phyloP scores from a whole-genome alignment of 2,888 invertebrate genomes.

The Epirrita christyi region DNA sequence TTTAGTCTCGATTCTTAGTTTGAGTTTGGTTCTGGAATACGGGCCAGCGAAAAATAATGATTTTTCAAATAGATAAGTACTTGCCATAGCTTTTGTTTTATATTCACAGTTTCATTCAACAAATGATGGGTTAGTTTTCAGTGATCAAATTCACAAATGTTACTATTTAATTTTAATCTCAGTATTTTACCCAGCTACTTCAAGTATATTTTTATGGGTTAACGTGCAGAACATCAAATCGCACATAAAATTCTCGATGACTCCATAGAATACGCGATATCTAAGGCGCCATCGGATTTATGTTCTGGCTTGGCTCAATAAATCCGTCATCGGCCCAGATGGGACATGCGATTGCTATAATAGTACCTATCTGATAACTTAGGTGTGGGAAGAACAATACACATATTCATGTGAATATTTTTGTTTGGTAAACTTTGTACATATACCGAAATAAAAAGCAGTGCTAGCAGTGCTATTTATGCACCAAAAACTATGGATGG shows the following conservation, averaged over 20 bases:
- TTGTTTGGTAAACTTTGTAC: constrained; percentile 8
- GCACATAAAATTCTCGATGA: constrained; percentile 12
- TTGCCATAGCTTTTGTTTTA: too few species aligned
- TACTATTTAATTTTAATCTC: neutral
- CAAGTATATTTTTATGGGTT: neutral
- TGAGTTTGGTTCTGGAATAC: too few species aligned
- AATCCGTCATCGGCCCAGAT: constrained; percentile 52
- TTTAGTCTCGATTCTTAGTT: too few species aligned
- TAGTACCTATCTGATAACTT: constrained; percentile 51
- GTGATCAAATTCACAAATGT: neutral
- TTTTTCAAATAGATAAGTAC: too few species aligned
- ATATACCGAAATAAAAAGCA: neutral
- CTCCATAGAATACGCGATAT: constrained; percentile 29
- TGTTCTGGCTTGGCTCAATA: constrained; percentile 38
- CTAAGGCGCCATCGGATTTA: constrained; percentile 43
- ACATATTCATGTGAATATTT: constrained; percentile 20
- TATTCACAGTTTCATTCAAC: too few species aligned
- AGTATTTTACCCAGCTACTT: neutral
- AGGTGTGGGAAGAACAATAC: constrained; percentile 63
- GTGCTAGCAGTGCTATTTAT: too few species aligned
- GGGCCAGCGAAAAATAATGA: too few species aligned
- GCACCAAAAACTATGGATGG: too few species aligned
- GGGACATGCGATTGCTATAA: constrained; percentile 45
- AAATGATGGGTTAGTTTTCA: too few species aligned
- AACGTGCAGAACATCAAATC: constrained; percentile 6